These are phyloP conservation scores for Cheirogaleus medius DNA, from an alignment of 2,113 vertebrate genomes.

Conservation along the genomic window DNA sequence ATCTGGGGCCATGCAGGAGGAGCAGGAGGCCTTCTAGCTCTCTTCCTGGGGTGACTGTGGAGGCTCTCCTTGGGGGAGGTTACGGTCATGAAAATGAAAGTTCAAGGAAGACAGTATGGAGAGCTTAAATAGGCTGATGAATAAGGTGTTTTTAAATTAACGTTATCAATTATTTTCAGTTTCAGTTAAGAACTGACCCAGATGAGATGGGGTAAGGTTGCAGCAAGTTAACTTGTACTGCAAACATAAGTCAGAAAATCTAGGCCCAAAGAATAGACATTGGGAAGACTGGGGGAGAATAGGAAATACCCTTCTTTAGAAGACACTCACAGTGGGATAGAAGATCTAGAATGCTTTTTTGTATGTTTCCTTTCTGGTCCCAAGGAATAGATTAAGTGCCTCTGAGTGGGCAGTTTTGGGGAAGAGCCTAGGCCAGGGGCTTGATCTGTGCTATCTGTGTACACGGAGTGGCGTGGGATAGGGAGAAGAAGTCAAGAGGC, in stretches of 20 bases:
- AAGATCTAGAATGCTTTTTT: neutral
- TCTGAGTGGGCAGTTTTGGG: neutral
- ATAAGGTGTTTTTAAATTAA: neutral
- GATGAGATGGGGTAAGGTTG: neutral
- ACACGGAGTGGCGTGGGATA: neutral
- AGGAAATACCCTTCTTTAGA: neutral
- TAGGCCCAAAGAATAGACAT: neutral
- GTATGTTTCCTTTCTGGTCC: neutral
- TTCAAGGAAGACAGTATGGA: neutral
- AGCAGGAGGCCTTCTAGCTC: neutral
- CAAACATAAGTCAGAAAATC: neutral
- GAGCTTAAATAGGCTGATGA: neutral
- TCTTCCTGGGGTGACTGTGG: accelerated
- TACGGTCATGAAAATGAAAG: neutral
- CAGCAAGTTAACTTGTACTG: neutral
- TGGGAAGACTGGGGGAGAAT: neutral
- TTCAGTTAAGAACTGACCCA: neutral
- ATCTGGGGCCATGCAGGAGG: neutral
- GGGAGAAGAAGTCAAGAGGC: neutral
- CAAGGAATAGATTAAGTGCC: neutral
- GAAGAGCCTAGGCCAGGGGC: neutral
- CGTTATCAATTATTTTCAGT: neutral
- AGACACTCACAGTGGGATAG: neutral
- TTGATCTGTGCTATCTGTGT: neutral
- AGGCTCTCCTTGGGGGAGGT: neutral